These are phyloP conservation scores for Drosophila kambysellisi DNA, from an alignment of 2,888 invertebrate genomes.

Conservation along the genomic window DNA sequence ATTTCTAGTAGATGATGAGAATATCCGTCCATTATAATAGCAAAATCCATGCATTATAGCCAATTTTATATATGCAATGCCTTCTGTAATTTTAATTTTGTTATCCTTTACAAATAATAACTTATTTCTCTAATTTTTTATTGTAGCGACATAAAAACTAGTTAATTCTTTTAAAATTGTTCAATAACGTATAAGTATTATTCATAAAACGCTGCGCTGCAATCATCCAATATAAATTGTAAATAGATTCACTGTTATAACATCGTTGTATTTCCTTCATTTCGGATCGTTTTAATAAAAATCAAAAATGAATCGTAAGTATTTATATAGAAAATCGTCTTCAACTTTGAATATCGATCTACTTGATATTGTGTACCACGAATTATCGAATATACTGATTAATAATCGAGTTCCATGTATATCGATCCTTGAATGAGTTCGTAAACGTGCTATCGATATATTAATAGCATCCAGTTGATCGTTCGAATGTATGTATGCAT, in stretches of 20 bases:
- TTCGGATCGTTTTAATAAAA: constrained; percentile 1
- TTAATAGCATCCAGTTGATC: constrained; percentile 28
- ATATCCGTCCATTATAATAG: constrained; percentile 56
- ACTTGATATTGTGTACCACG: background rate
- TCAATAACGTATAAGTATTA: constrained; percentile 62
- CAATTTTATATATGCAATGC: constrained; percentile 71
- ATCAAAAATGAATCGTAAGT: constrained; percentile 8
- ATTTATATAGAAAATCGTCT: background rate
- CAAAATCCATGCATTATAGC: constrained; percentile 70
- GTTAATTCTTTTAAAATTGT: constrained; percentile 57
- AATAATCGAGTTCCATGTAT: background rate
- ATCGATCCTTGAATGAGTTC: constrained; percentile 27
- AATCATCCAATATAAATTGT: constrained; percentile 63
- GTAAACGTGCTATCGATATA: constrained; percentile 32
- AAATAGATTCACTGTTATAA: constrained; percentile 59
- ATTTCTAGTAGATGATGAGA: constrained; percentile 57
- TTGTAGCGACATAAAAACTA: constrained; percentile 58
- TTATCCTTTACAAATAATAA: constrained; percentile 82
- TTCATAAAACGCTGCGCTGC: constrained; percentile 56
- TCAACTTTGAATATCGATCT: background rate
- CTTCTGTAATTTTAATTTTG: constrained; percentile 72
- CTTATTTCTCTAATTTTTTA: constrained; percentile 76
- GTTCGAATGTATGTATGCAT: constrained; percentile 1
- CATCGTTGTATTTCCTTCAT: constrained; percentile 44
- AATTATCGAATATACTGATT: background rate